These are phyloP conservation scores for Holothuria leucospilota DNA, from an alignment of 53 echinoderm and acorn worm genomes.

Conservation along the genomic window DNA sequence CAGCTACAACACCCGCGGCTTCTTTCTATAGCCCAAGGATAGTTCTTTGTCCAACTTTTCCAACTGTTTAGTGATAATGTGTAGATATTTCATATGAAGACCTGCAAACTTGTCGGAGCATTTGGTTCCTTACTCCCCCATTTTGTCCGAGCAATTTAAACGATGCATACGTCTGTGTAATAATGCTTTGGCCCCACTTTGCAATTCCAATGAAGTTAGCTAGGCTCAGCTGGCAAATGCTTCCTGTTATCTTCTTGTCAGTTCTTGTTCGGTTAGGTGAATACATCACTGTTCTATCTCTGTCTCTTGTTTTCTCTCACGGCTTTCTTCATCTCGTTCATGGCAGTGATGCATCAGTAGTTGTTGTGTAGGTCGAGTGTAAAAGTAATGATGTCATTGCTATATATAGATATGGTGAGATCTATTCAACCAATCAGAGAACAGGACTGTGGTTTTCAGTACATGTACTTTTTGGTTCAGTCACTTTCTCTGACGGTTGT, in stretches of 20 bases:
- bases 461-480: conserved; percentile 16
- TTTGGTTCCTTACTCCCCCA: too few species aligned
- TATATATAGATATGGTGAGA: conserved; percentile 35
- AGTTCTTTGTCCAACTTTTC: too few species aligned
- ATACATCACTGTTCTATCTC: neutral
- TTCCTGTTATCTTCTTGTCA: neutral
- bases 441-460: neutral
- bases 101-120: too few species aligned
- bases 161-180: too few species aligned
- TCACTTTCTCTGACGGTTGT: too few species aligned
- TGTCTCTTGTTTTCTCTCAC: conserved; percentile 9
- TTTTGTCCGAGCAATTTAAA: too few species aligned
- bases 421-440: conserved; percentile 13
- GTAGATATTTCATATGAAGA: too few species aligned
- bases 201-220: conserved; percentile 19
- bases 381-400: conserved; percentile 7
- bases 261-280: neutral
- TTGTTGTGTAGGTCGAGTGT: neutral
- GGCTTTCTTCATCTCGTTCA: conserved; percentile 7
- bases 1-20: too few species aligned
- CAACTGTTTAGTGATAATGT: too few species aligned
- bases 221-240: conserved; percentile 19
- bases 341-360: conserved; percentile 7
- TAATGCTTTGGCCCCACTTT: conserved; percentile 26
- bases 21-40: too few species aligned